These are phyloP conservation scores for Cryptophagus acutangulus DNA, from an alignment of 2,888 invertebrate genomes.

Conservation along the genomic window DNA sequence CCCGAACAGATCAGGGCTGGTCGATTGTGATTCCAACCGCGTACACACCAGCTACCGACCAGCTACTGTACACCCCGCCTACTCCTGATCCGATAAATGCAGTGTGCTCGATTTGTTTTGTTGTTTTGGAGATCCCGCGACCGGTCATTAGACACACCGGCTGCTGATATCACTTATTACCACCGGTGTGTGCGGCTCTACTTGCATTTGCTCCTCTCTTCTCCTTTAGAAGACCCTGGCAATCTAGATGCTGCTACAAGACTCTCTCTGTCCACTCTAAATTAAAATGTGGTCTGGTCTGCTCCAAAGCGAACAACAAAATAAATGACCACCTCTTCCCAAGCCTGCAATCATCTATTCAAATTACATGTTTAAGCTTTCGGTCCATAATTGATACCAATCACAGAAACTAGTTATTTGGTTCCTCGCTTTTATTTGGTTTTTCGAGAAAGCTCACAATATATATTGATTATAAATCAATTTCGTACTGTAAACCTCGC, in stretches of 20 bases:
- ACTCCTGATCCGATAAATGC: constrained; percentile 47
- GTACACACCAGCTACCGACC: constrained; percentile 36
- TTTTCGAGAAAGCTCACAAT: no score
- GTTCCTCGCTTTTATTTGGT: no score
- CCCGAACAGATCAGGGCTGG: constrained; percentile 15
- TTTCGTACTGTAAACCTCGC: no score
- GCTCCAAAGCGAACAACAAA: no score
- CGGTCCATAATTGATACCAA: no score
- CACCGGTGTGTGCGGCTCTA: constrained; percentile 24
- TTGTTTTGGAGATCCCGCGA: constrained; percentile 34
- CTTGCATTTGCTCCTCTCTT: constrained; percentile 13
- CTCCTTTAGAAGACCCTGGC: constrained; percentile 32
- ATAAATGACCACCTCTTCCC: no score
- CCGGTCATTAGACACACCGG: constrained; percentile 40
- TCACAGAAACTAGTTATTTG: no score
- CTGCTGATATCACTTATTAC: constrained; percentile 27
- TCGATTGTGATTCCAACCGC: constrained; percentile 44
- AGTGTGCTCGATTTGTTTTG: constrained; percentile 41
- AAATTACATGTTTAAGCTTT: no score
- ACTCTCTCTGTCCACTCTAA: constrained; percentile 22
- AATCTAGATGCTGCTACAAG: constrained; percentile 30
- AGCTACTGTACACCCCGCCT: constrained; percentile 43
- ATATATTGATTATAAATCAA: no score
- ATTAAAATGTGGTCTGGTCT: constrained; percentile 26
- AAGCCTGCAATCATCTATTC: no score